Base-by-base conservation (phyloP, 2,888 invertebrate genomes). In the Buathra laborator region DNA sequence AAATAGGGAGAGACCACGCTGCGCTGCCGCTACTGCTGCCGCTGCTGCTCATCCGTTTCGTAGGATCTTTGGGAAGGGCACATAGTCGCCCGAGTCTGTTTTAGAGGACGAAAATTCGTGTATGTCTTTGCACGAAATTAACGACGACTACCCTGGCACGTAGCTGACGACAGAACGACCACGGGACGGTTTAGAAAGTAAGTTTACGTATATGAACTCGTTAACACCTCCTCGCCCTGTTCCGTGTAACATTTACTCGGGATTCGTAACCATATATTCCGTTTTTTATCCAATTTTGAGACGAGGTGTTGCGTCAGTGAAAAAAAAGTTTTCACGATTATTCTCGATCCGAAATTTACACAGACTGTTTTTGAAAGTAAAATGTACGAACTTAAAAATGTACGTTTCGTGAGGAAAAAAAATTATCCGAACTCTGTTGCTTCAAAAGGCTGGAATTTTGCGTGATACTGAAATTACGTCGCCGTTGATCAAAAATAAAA, bases 131-230 rank as follows among this genome's bases (percentile, higher is more conserved):
- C 85, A 87, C 89, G 88, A 89, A 87, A 89, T 88, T 85, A 90
- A 87, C 84, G 88, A 87, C 87, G 89, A 92, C 87, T 90, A 92
- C 90, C 90, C 91, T 89, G 91, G 89, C 86, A 90, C 90, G 89
- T 91, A 90, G 89, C 90, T 88, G 89, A 91, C 89, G 89, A 87
- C 88, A 71, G 82, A 79, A 62, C 66, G 56, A 48, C 64, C 75
- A 77, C 83, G 86, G 86, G 87, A 87, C 89, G 87, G 83, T 86
- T 88, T 85, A 84, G 72, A 82, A 87, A 81, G 89, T 88, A 83
- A 88, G 90, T 90, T 62, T 75, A 46, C 44, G 43, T 64, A 1
- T 12, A 12, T 44, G 2, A 59, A 62, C 64, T 53, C 53, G 24
- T n/a, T n/a, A n/a, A 3, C 16, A 44, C 62, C 9, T 70, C 7